Evolutionary conservation across 2,888 invertebrate species (phyloP), one percentile per base, ranked within the genome.

Genomic region (Epinotia brunnichana): DNA sequence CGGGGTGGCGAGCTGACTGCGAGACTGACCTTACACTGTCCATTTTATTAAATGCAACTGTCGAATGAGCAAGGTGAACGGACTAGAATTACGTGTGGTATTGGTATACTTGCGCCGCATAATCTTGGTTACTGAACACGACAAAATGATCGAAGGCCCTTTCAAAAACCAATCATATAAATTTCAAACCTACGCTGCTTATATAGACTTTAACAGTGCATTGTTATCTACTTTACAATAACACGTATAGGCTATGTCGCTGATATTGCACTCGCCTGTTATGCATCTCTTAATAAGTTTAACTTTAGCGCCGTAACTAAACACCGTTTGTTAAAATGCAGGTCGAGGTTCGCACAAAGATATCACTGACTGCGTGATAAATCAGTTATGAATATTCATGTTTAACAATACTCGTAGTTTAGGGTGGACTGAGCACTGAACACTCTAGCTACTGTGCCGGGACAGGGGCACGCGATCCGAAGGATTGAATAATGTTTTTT

Each of bases 61-160:
- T 57, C 71, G 39, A 29, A 53, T 29, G 57, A 17, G 71, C 71
- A 71, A 60, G 60, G 59, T 66, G 59, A 70, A 64, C 69, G 59
- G 60, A 51, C 60, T 51, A 53, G 61, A 41, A 60, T 21, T 24
- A 44, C 69, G 41, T 24, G 63, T 35, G 21, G 54, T 39, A 66
- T 66, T 41, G 64, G 54, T 21, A 48, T 48, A 48, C 21, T 39
- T 54, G 4, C 21, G 19, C 66, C 41, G 66, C 66, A 15, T n/a
- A 66, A 24, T 64, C 54, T 66, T 66, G 56, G 41, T 66, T 54
- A 41, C 21, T 66, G 53, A 64, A 66, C 24, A 41, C 54, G 54
- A 66, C 21, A n/a, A 66, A 56, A 21, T n/a, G 41, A 21, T 53
- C 53, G 41, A 66, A 66, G 69, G 39, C 53, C 53, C 11, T 61